Evolutionary conservation across 2,113 vertebrate species (phyloP).

Genomic region (Numida meleagris): DNA sequence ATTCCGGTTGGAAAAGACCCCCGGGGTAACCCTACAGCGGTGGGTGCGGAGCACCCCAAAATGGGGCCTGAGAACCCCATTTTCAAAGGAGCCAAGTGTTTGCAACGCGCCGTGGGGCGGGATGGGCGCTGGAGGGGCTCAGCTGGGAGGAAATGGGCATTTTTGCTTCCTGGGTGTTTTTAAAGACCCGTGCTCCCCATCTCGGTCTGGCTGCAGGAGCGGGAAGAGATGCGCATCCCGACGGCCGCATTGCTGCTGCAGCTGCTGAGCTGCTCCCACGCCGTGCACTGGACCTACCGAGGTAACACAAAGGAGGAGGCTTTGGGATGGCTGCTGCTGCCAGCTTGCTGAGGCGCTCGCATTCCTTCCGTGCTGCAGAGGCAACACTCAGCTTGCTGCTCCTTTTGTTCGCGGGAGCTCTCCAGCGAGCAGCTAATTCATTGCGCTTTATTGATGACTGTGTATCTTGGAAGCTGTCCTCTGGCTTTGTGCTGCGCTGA

Average conservation of each 20-base stretch:
- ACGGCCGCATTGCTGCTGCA: constrained; percentile 3
- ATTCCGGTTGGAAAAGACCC: too few species aligned
- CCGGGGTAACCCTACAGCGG: too few species aligned
- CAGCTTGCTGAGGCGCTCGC: background rate
- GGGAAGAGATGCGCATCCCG: background rate
- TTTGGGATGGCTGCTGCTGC: background rate
- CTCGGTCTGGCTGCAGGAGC: background rate
- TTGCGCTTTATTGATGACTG: constrained; percentile 9
- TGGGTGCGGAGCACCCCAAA: background rate
- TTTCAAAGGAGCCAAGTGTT: background rate
- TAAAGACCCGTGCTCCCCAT: background rate
- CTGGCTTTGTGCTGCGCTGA: constrained; percentile 11
- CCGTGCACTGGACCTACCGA: constrained; percentile 68
- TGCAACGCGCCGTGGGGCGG: background rate
- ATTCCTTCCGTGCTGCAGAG: background rate
- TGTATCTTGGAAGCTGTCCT: background rate
- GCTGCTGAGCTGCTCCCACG: background rate
- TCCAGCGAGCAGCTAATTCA: background rate
- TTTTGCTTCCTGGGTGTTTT: background rate
- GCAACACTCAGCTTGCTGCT: background rate
- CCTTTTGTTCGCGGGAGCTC: background rate
- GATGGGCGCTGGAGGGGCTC: background rate
- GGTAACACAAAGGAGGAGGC: constrained; percentile 38
- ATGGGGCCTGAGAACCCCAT: background rate
- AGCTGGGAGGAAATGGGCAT: background rate